phyloP scores from a whole-genome alignment of 1,140 invertebrate genomes.

The Drosophila rhopaloa region DNA sequence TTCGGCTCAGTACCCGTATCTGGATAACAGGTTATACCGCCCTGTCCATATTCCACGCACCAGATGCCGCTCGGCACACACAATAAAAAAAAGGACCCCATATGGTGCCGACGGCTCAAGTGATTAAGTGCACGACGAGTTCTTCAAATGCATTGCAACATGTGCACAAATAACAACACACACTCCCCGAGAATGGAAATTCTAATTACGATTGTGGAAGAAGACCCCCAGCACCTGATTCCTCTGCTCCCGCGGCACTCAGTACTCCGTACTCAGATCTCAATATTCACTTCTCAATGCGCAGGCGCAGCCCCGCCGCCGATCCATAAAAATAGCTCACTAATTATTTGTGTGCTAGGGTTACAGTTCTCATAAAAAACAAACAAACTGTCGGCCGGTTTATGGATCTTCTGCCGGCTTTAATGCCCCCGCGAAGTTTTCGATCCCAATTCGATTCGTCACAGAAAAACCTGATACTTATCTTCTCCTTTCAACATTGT shows the following conservation, averaged over 20 bases:
- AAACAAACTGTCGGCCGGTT: conserved; percentile 63
- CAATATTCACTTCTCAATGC: conserved; percentile 12
- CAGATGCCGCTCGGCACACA: conserved; percentile 21
- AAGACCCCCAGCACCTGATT: conserved; percentile 78
- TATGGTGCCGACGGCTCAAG: conserved; percentile 62
- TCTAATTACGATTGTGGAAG: conserved; percentile 74
- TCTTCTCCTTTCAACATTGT: too few relatives aligned
- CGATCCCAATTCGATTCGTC: conserved; percentile 15
- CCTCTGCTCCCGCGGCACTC: conserved; percentile 48
- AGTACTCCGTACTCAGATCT: conserved; percentile 12
- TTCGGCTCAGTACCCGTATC: conserved; percentile 14
- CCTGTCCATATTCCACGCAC: conserved; percentile 4
- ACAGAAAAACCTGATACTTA: background rate
- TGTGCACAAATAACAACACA: conserved; percentile 59
- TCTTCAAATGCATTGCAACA: conserved; percentile 62
- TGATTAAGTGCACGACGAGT: conserved; percentile 69
- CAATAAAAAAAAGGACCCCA: conserved; percentile 60
- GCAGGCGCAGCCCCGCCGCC: conserved; percentile 43
- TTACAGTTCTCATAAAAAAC: conserved; percentile 60
- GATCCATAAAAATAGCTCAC: conserved; percentile 71
- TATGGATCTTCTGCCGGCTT: conserved; percentile 39
- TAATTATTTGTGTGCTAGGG: conserved; percentile 75
- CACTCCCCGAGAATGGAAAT: conserved; percentile 50
- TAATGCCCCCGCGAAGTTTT: conserved; percentile 69
- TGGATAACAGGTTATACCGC: conserved; percentile 56